Evolutionary conservation across 2,797 vertebrate species (phyloP), one percentile per base, ranked within the genome.

Genomic region (Lutjanus campechanus): DNA sequence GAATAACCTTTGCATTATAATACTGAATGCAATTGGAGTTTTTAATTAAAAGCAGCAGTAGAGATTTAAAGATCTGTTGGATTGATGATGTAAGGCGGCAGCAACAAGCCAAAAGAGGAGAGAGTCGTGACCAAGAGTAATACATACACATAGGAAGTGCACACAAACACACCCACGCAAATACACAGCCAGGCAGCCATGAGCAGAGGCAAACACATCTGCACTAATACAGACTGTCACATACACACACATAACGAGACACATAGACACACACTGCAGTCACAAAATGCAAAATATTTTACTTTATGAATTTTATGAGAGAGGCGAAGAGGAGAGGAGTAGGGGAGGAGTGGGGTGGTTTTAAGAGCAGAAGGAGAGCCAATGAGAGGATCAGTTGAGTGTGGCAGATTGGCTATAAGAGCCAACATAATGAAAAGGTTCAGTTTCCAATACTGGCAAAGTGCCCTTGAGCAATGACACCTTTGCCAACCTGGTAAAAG

Each of bases 51-150:
- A 81, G 71, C 59, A 82, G 60, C 69, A 25, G 54, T 5, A 67
- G 41, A 79, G 66, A 83, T 84, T 87, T 84, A 60, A 75, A 82
- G 78, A 84, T 89, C 16, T 77, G 72, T 74, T 82, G 65, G 73
- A 77, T 56, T 51, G 74, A 88, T 91, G 89, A 91, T 89, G 87
- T 73, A 90, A 92, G 77, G 44, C 74, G 67, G 78, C 60, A 72
- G 86, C 86, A 91, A 85, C 56, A 66, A 77, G 75, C 67, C 73
- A 63, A 58, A 62, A 16, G 77, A 70, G 75, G 72, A 59, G 54
- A 63, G 73, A 83, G 64, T 84, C 53, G 72, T 88, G 88, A 85
- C 76, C 70, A 22, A 59, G 64, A 78, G 69, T 15, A 74, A 84
- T 54, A 40, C 29, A 77, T 41, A 69, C 60, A 73, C 71, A 47